Conservation (phyloP, 2,113 vertebrate genomes). For the Epinephelus lanceolatus region DNA sequence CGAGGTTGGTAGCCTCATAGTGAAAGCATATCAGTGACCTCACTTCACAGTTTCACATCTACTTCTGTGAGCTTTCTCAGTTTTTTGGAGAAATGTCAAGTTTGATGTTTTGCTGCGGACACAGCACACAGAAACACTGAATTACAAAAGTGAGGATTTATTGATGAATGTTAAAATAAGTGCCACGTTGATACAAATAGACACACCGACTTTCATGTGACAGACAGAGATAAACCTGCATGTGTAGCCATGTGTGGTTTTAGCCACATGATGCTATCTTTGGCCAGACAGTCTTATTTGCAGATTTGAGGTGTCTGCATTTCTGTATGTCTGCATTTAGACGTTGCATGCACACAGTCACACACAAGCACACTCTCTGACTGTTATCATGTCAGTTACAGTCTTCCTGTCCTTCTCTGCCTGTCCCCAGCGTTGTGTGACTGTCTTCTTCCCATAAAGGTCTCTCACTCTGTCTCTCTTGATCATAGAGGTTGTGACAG, state of each 20-base stretch:
- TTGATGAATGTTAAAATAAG: neutral
- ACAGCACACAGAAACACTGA: neutral
- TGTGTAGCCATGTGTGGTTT: neutral
- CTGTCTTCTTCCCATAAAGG: neutral
- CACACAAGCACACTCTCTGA: neutral
- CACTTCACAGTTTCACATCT: conserved; percentile 54
- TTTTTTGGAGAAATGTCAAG: conserved; percentile 9
- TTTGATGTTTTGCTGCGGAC: neutral
- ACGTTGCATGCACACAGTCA: neutral
- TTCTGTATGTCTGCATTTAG: neutral
- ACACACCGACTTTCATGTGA: neutral
- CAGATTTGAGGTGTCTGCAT: conserved; percentile 27
- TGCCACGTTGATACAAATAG: neutral
- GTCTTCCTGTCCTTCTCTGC: conserved; percentile 16
- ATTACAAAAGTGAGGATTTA: neutral
- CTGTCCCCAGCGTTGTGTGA: neutral
- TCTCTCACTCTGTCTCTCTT: neutral
- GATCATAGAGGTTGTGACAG: conserved; percentile 32
- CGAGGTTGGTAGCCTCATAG: neutral
- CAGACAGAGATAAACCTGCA: neutral
- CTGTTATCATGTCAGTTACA: neutral
- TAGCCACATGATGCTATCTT: neutral
- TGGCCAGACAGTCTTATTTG: conserved; percentile 9
- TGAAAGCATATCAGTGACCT: conserved; percentile 34
- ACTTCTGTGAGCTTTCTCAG: conserved; percentile 10